Percentiles rank a stretch among this genome's conserved stretches.
These are phyloP conservation scores for Catostomus latipinnis DNA, from an alignment of 2,797 vertebrate species.

Conservation along the genomic window DNA sequence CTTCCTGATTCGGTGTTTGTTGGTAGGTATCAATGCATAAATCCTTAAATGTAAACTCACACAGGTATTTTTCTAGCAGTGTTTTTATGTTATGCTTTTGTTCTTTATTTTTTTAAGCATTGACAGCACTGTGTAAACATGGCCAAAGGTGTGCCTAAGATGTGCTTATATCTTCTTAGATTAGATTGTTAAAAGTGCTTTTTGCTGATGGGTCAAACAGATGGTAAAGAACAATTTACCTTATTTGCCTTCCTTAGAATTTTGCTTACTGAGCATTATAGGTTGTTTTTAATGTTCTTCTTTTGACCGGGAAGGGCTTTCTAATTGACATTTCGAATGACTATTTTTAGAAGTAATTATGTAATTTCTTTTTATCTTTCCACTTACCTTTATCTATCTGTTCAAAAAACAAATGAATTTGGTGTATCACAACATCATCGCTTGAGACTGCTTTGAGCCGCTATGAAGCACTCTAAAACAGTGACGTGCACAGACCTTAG, in stretches of 20 bases:
- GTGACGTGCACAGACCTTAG: no score
- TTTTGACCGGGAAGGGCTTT: slow-evolving; percentile 16
- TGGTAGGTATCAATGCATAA: not conserved
- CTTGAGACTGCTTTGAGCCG: no score
- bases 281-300: slow-evolving; percentile 29
- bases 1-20: not conserved
- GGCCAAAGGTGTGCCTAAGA: not conserved
- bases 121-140: not conserved
- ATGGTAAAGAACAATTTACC: not conserved
- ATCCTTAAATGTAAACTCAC: not conserved
- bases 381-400: not conserved
- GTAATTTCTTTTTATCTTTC: not conserved
- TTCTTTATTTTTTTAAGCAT: not conserved
- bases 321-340: slow-evolving; percentile 48
- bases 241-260: not conserved
- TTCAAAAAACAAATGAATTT: not conserved
- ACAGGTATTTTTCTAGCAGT: not conserved
- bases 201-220: slow-evolving; percentile 2
- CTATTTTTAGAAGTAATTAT: slow-evolving; percentile 22
- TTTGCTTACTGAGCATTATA: slow-evolving; percentile 8
- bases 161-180: not conserved
- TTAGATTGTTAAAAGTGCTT: not conserved
- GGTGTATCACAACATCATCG: no score
- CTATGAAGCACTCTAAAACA: no score
- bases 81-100: not conserved